Conservation (phyloP, 2,888 invertebrate genomes). For the Dolichomitus sp. region DNA sequence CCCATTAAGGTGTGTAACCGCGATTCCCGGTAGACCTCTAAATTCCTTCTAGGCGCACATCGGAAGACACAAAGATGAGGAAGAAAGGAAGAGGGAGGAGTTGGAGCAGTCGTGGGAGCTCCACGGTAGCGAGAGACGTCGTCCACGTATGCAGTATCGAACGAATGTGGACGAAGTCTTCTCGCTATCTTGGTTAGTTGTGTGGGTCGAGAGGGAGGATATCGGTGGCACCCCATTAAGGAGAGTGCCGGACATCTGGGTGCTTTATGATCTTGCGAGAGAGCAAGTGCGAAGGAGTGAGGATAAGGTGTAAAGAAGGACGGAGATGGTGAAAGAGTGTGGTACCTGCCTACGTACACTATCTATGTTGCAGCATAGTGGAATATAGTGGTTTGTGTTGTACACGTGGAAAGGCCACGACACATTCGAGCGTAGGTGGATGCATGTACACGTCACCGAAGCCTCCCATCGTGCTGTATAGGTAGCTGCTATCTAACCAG, state of each 20-base stretch:
- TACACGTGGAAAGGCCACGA: conserved; percentile 56
- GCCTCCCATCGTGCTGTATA: conserved; percentile 9
- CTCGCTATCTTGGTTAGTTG: conserved; percentile 33
- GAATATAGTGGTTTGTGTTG: conserved; percentile 42
- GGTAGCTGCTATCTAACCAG: conserved; percentile 17
- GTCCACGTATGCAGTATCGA: conserved; percentile 36
- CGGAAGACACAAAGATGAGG: conserved; percentile 71
- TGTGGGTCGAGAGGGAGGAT: conserved; percentile 70
- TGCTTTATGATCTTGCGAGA: conserved; percentile 65
- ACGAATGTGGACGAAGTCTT: conserved; percentile 36
- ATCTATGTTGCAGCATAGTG: conserved; percentile 44
- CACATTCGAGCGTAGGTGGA: conserved; percentile 46
- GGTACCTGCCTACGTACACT: conserved; percentile 61
- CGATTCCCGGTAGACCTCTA: conserved; percentile 78
- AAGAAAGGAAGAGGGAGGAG: conserved; percentile 54
- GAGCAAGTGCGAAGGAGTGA: conserved; percentile 14
- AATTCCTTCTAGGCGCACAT: conserved; percentile 75
- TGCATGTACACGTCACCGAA: conserved; percentile 48
- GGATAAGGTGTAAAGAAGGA: conserved; percentile 30
- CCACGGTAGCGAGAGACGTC: conserved; percentile 41
- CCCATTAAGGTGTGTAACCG: conserved; percentile 78
- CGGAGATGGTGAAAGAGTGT: conserved; percentile 36
- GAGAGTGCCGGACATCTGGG: conserved; percentile 82
- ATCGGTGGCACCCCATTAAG: conserved; percentile 83
- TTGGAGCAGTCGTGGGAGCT: conserved; percentile 48